Base-by-base conservation (phyloP, 35 echinoderm and acorn worm genomes). In the Apostichopus parvimensis region DNA sequence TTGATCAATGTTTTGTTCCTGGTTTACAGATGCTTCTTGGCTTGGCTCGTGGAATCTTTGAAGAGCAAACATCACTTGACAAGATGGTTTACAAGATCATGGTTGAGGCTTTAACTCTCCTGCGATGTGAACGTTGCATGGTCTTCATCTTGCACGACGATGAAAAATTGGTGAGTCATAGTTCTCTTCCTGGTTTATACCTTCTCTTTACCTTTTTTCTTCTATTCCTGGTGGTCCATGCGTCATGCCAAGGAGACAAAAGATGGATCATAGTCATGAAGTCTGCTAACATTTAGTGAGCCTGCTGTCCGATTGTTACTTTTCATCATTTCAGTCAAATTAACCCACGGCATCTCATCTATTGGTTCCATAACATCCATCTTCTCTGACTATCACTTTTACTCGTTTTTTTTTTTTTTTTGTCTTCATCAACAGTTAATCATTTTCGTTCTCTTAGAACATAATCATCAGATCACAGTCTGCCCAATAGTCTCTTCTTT, bases 21-120 rank as follows among this genome's bases (percentile, higher is more conserved):
- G 6, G 71, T 73, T 45, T 28, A 6, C 78, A 98, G 94, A 95
- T 98, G 97, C 93, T 98, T 84, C 94, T 98, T 73, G 94, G 95
- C 60, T 82, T 98, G 78, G 97, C 97, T 53, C 54, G 91, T 58
- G 93, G 97, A 17, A 98, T 98, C 78, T 98, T 98, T 94, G 97
- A 95, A 93, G 97, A 98, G 84, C 97, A 98, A 79, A 95, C 95
- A n/a, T 95, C 94, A 22, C 93, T 98, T 45, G 94, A 95, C 57
- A 94, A 87, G 28, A 93, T 95, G 13, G 97, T 96, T 55, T 87
- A 95, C 87, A 95, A 98, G 93, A 98, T 98, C 54, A 98, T 98
- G 97, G 61, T 84, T 13, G 93, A 98, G 81, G 97, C 97, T 61
- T 90, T 98, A 11, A 75, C 57, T 56, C 89, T 98, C 34, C 92